A percentile compares a stretch with the other conserved stretches of the same genome.
phyloP scores from a whole-genome alignment of 2,797 vertebrate genomes.

The Sciaenops ocellatus region DNA sequence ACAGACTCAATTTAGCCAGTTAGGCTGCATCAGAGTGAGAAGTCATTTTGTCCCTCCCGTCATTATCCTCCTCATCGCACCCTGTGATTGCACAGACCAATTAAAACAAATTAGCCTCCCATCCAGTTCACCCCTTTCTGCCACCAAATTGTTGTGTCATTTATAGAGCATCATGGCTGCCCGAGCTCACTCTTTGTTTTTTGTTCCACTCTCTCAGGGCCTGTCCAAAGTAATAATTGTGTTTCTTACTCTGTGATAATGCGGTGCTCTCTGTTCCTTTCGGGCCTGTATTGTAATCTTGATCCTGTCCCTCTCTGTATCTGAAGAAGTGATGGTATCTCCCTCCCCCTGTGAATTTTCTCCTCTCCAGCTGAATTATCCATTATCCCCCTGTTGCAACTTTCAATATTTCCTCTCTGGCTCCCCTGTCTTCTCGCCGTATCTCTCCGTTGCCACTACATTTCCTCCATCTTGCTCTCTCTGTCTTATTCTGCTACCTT shows the following conservation, averaged over 20 bases:
- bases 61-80: constrained; percentile 74
- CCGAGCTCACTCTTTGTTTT: constrained; percentile 62
- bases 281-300: constrained; percentile 73
- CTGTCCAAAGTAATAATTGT: constrained; percentile 78
- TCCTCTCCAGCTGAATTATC: constrained; percentile 70
- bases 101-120: constrained; percentile 76
- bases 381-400: constrained; percentile 55
- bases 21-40: constrained; percentile 64
- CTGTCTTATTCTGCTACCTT: constrained; percentile 33
- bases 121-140: constrained; percentile 59
- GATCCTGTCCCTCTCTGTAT: constrained; percentile 73
- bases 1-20: constrained; percentile 77
- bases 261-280: constrained; percentile 69
- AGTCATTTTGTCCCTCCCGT: constrained; percentile 69
- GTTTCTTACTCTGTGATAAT: constrained; percentile 75
- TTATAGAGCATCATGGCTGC: constrained; percentile 62
- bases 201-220: constrained; percentile 54
- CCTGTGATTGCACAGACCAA: constrained; percentile 74
- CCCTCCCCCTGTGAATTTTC: constrained; percentile 65
- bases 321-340: constrained; percentile 74
- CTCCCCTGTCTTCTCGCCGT: constrained; percentile 31
- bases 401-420: constrained; percentile 66
- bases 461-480: constrained; percentile 58
- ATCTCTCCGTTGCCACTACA: constrained; percentile 56
- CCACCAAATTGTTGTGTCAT: constrained; percentile 72